phyloP scores from a whole-genome alignment of 2,888 invertebrate species.

The Epinotia brunnichana region DNA sequence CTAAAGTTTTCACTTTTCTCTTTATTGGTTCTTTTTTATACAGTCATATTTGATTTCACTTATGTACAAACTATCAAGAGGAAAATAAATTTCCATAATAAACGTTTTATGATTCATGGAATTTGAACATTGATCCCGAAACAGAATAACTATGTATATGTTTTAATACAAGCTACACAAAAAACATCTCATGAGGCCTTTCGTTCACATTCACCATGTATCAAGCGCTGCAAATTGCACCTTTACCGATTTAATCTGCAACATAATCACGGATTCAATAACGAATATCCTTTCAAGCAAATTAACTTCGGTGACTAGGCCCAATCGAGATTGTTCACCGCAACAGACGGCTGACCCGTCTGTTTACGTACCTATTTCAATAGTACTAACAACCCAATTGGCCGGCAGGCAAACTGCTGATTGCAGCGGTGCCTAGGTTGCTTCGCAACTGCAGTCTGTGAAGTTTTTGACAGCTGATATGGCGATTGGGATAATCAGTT shows the following conservation, averaged over 20 bases:
- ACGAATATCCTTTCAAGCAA: not conserved
- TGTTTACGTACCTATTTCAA: conserved; percentile 58
- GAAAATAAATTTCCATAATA: not conserved
- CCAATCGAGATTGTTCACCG: conserved; percentile 21
- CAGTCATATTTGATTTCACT: no score
- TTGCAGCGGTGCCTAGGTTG: conserved; percentile 50
- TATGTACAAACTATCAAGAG: no score
- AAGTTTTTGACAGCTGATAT: conserved; percentile 40
- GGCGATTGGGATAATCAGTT: conserved; percentile 18
- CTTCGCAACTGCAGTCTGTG: conserved; percentile 18
- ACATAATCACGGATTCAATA: not conserved
- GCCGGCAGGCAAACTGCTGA: conserved; percentile 60
- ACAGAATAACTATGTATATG: not conserved
- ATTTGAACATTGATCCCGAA: not conserved
- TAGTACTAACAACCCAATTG: conserved; percentile 71
- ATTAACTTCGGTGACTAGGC: conserved; percentile 8
- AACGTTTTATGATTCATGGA: not conserved
- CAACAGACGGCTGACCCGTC: conserved; percentile 4
- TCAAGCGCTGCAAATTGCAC: not conserved
- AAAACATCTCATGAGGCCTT: not conserved
- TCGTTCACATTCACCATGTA: not conserved
- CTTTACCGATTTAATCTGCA: not conserved
- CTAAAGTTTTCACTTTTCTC: no score
- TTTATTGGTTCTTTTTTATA: no score
- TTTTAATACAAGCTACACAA: not conserved